A percentile compares a stretch with the other conserved stretches of the same genome.
Conservation (phyloP, 2,113 vertebrate species). For the Diadophis punctatus region DNA sequence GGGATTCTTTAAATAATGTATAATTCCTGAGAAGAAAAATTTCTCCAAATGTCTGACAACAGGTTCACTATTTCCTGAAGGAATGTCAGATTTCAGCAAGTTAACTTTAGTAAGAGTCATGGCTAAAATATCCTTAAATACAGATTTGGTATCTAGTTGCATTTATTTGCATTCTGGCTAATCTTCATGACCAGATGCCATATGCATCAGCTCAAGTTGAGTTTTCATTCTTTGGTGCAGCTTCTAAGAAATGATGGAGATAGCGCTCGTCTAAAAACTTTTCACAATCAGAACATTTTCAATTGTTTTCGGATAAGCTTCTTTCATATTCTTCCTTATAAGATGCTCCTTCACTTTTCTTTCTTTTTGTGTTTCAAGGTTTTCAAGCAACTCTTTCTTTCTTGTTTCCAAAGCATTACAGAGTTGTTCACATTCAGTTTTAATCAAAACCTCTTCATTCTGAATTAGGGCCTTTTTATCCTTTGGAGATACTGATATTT, state of each 20-base stretch:
- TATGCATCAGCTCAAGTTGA: slow-evolving; percentile 64
- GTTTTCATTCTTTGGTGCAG: slow-evolving; percentile 61
- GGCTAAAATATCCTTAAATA: slow-evolving; percentile 60
- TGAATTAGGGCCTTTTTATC: slow-evolving; percentile 45
- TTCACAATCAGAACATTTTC: slow-evolving; percentile 65
- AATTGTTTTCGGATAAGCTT: slow-evolving; percentile 54
- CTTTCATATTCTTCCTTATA: slow-evolving; percentile 63
- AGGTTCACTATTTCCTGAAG: slow-evolving; percentile 23
- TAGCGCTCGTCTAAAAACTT: slow-evolving; percentile 63
- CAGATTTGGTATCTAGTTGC: slow-evolving; percentile 52
- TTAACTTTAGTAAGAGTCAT: slow-evolving; percentile 40
- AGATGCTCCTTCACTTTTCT: slow-evolving; percentile 54
- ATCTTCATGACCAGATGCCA: slow-evolving; percentile 53
- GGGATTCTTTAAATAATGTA: background rate
- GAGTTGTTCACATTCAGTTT: slow-evolving; percentile 54
- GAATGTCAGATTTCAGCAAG: slow-evolving; percentile 13
- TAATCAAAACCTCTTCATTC: slow-evolving; percentile 50
- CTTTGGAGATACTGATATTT: background rate
- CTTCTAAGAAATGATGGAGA: slow-evolving; percentile 65
- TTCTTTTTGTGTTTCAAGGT: slow-evolving; percentile 52
- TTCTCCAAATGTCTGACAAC: background rate
- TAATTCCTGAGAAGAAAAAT: background rate
- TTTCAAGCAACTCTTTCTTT: slow-evolving; percentile 54
- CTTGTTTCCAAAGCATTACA: slow-evolving; percentile 56
- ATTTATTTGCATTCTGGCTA: slow-evolving; percentile 37